Evolutionary conservation across 2,113 vertebrate genomes (phyloP).

Genomic region (Camelus dromedarius): DNA sequence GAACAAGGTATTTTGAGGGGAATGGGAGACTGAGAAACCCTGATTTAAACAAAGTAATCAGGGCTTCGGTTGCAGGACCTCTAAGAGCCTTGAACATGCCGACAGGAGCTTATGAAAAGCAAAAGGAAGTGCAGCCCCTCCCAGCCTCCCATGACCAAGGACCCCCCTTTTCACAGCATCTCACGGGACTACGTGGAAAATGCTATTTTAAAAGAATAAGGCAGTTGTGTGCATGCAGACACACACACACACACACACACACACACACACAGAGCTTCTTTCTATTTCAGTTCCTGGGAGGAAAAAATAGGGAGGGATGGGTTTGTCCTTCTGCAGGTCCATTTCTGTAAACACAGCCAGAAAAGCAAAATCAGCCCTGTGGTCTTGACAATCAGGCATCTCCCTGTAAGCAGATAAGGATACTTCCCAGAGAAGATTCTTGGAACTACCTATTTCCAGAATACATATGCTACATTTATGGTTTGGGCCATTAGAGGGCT

Average conservation of each 20-base stretch:
- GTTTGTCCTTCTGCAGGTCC: background rate
- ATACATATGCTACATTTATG: background rate
- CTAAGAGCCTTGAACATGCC: background rate
- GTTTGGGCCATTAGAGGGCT: constrained; percentile 36
- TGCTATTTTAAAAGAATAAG: background rate
- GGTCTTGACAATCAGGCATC: background rate
- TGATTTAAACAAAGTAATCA: background rate
- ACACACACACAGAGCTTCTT: background rate
- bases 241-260: background rate
- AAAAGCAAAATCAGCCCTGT: background rate
- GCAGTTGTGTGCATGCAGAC: fast-evolving
- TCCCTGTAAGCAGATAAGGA: background rate
- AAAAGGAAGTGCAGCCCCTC: background rate
- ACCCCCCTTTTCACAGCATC: background rate
- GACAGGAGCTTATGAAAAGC: background rate
- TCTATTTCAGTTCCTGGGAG: background rate
- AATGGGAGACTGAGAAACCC: background rate
- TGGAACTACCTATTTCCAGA: background rate
- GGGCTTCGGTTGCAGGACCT: background rate
- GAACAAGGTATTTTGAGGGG: background rate
- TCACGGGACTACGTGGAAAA: background rate
- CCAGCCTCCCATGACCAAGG: background rate
- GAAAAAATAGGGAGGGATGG: background rate
- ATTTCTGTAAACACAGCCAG: background rate
- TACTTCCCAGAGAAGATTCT: background rate